phyloP scores from a whole-genome alignment of 2,888 invertebrate genomes.

The Carterocephalus palaemon region DNA sequence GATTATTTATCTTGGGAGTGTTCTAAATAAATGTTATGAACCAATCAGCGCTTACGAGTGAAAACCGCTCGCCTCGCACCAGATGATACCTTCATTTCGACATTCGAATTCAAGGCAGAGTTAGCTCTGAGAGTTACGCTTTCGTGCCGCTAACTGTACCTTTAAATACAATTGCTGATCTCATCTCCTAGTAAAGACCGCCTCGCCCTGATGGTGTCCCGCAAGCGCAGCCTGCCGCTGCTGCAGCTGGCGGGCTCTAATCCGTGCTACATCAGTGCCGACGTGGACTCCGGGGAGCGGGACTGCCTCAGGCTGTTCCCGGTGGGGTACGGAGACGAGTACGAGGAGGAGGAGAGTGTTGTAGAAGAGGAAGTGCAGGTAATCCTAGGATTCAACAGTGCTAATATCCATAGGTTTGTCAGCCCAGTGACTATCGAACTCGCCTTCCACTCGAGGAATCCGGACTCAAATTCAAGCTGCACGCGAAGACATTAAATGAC shows the following conservation, averaged over 20 bases:
- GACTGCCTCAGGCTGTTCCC: constrained; percentile 67
- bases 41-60: too few relatives aligned
- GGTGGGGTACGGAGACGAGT: constrained; percentile 67
- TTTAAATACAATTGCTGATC: too few relatives aligned
- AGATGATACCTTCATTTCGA: too few relatives aligned
- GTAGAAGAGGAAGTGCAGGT: constrained; percentile 36
- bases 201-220: constrained; percentile 67
- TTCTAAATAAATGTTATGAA: too few relatives aligned
- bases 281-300: constrained; percentile 50
- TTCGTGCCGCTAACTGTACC: too few relatives aligned
- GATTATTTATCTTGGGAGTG: too few relatives aligned
- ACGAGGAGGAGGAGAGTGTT: constrained; percentile 52
- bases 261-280: constrained; percentile 66
- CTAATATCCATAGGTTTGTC: constrained; percentile 30
- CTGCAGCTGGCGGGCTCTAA: constrained; percentile 62
- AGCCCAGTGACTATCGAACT: constrained; percentile 29
- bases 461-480: constrained; percentile 27
- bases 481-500: constrained; percentile 22
- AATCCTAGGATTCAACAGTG: background rate
- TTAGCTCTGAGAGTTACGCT: too few relatives aligned
- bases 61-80: too few relatives aligned
- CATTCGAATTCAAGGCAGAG: too few relatives aligned
- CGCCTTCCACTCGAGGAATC: too few relatives aligned
- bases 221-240: constrained; percentile 59
- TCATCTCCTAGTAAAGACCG: constrained; percentile 70